Evolutionary conservation across 1,140 invertebrate genomes (phyloP), one percentile per base, ranked within the genome.

Genomic region (Drosophila nigrodunni): DNA sequence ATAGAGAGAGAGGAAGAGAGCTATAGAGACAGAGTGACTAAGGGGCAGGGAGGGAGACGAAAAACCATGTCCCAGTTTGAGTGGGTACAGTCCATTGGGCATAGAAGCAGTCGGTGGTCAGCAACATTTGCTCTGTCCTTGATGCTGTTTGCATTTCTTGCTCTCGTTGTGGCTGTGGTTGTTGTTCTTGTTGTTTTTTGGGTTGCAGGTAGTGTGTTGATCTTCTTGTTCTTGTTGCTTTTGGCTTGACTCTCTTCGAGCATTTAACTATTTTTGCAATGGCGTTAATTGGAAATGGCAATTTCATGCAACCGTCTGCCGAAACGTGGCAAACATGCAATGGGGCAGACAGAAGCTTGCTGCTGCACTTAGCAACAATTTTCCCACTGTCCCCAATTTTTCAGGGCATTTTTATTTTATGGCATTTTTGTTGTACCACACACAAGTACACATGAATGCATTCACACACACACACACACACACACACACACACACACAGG

Each of bases 221-320:
- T 77, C 52, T 52, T 68, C 39, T 44, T 72, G 47, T 69, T 68
- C 7, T 13, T 73, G 54, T 44, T 72, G 35, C 9, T 44, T 39
- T 62, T 54, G 8, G n/a, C 34, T 25, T 62, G 46, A 11, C 59
- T 62, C 80, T 60, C 68, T 76, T 66, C 69, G 72, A 78, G 74
- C 85, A 85, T 89, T 89, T 89, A 90, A 89, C 85, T 86, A 89
- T 89, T 89, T 89, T 89, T 74, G 85, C 78, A 89, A 89, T 89
- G 85, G 80, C 85, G 85, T 89, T 89, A 89, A 89, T 89, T 89
- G 85, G 85, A 89, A 89, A 89, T 89, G 85, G 85, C 86, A 89
- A 89, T 89, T 89, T 89, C 86, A 89, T 89, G 75, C 66, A 75
- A 70, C 67, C 83, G 67, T 75, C 66, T 59, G 47, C 44, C 60